A percentile compares a stretch with the other conserved stretches of the same genome.
Evolutionary conservation across 2,888 invertebrate genomes (phyloP).

Genomic region (Drosophila melanosoma): DNA sequence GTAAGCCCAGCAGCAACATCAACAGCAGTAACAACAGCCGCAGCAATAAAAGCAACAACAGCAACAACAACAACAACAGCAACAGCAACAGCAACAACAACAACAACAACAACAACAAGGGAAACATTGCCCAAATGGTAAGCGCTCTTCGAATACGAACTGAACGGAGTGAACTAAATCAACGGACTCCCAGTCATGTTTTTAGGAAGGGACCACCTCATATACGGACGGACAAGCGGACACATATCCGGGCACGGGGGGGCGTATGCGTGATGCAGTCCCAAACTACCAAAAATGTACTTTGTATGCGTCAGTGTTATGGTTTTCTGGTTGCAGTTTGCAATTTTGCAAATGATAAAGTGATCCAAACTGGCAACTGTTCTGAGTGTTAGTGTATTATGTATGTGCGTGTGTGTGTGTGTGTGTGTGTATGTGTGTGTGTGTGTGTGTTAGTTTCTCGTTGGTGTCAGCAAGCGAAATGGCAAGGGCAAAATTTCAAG

Average conservation of each 20-base stretch:
- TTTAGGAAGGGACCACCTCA: constrained; percentile 21
- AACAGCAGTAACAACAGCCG: constrained; percentile 5
- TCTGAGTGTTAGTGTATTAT: background rate
- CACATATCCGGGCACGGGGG: constrained; percentile 53
- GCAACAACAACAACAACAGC: constrained; percentile 5
- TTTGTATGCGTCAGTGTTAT: constrained; percentile 74
- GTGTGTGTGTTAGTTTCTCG: constrained; percentile 18
- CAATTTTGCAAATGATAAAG: constrained; percentile 80
- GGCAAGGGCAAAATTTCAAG: constrained; percentile 61
- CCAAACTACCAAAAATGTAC: constrained; percentile 67
- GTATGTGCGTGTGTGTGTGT: background rate
- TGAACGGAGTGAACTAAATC: constrained; percentile 65
- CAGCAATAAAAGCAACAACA: constrained; percentile 1
- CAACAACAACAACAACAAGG: constrained; percentile 5
- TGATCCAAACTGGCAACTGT: constrained; percentile 51
- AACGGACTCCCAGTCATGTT: constrained; percentile 55
- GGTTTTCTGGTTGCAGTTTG: constrained; percentile 80
- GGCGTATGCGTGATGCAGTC: constrained; percentile 58
- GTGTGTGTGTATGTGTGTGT: constrained; percentile 1
- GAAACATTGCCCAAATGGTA: constrained; percentile 55
- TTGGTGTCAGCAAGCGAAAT: constrained; percentile 38
- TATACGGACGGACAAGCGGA: constrained; percentile 30
- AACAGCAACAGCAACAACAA: constrained; percentile 8
- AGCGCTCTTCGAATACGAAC: constrained; percentile 51
- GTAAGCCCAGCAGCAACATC: constrained; percentile 16